A percentile compares a stretch with the other conserved stretches of the same genome.
Conservation (phyloP, 2,888 invertebrate genomes). For the Lycia hirtaria region DNA sequence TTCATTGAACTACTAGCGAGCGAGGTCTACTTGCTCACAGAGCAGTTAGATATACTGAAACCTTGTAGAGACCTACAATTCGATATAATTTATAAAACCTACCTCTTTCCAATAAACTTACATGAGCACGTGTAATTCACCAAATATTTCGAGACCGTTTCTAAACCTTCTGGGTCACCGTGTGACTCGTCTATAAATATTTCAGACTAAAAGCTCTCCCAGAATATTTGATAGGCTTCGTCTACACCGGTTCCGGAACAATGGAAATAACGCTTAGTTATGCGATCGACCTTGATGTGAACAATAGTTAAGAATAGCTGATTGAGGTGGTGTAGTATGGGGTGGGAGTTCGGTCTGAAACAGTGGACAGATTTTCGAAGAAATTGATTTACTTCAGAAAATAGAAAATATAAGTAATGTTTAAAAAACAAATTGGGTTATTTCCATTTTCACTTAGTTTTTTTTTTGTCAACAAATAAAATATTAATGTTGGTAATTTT, state of each 20-base stretch:
- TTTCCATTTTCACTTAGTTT: no score
- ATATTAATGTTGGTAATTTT: no score
- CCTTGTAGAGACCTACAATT: no score
- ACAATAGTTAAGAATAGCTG: conserved; percentile 23
- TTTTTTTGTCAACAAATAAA: no score
- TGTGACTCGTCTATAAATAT: conserved; percentile 56
- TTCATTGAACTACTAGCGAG: no score
- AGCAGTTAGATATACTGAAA: no score
- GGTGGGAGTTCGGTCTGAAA: not conserved
- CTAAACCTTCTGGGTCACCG: conserved; percentile 47
- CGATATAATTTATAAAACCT: no score
- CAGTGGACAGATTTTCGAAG: no score
- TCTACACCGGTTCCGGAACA: conserved; percentile 49
- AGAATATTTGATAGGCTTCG: conserved; percentile 58
- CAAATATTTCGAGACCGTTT: conserved; percentile 25
- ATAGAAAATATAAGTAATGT: no score
- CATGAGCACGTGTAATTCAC: conserved; percentile 9
- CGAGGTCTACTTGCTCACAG: no score
- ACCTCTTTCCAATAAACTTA: not conserved
- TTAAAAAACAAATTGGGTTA: no score
- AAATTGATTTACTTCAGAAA: no score
- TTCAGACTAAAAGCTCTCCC: conserved; percentile 64
- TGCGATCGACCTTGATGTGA: conserved; percentile 26
- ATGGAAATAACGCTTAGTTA: conserved; percentile 40
- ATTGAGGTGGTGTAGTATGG: conserved; percentile 7